Conservation (phyloP, 2,888 invertebrate species). For the Lepas anatifera region DNA sequence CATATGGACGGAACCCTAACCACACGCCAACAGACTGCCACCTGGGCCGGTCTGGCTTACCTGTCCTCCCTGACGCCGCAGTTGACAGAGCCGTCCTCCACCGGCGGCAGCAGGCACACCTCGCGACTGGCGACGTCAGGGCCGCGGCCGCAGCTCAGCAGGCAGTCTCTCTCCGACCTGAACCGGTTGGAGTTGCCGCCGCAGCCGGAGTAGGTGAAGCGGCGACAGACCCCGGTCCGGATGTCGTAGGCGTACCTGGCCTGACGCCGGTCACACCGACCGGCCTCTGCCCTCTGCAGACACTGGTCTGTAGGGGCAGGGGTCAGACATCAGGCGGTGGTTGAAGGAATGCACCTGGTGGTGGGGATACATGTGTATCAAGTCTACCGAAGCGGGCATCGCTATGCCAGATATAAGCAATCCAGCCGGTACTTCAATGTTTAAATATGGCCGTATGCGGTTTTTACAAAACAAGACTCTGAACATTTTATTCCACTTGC, state of each 20-base stretch:
- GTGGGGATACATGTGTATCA: no score
- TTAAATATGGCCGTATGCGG: no score
- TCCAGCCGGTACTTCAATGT: no score
- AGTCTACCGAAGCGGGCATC: no score
- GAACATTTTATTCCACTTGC: no score
- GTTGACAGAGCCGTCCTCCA: background rate
- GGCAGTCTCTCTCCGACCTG: background rate
- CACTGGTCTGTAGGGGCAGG: background rate
- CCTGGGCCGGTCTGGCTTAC: no score
- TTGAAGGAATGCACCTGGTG: no score
- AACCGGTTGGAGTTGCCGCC: background rate
- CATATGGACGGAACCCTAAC: no score
- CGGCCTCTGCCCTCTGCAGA: background rate
- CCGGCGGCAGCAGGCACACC: slow-evolving; percentile 9
- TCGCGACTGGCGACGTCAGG: background rate
- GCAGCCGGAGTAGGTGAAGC: background rate
- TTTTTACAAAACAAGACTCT: no score
- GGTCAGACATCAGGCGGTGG: no score
- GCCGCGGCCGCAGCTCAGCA: background rate
- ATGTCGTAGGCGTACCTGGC: background rate
- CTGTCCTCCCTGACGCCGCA: background rate
- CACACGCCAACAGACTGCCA: no score
- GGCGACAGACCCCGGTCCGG: background rate
- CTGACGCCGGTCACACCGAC: background rate
- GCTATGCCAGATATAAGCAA: no score